phyloP scores from a whole-genome alignment of 2,113 vertebrate genomes.

The Hemiprocne comata region DNA sequence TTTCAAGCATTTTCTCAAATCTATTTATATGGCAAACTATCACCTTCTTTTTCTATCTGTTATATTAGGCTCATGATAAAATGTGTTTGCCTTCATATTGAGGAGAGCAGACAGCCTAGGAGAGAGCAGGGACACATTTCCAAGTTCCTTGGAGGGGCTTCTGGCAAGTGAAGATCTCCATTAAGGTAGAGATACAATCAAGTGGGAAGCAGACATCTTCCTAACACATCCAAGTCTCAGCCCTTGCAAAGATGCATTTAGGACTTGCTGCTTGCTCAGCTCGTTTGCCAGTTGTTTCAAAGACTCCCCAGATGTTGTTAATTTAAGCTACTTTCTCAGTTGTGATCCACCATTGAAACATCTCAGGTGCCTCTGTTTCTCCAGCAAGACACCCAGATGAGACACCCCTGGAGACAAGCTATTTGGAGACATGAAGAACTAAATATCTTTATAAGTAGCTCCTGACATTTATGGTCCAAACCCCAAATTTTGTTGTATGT shows the following conservation, averaged over 20 bases:
- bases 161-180: not conserved
- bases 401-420: accelerated
- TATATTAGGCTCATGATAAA: not conserved
- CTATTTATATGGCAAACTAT: not conserved
- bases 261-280: not conserved
- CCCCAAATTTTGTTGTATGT: not conserved
- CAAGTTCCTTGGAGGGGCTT: not conserved
- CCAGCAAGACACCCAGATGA: not conserved
- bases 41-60: not conserved
- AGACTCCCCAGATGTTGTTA: not conserved
- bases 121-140: not conserved
- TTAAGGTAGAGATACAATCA: not conserved
- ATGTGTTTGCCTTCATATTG: not conserved
- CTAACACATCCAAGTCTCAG: not conserved
- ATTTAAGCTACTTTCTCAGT: not conserved
- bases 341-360: not conserved
- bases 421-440: not conserved
- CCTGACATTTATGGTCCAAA: not conserved
- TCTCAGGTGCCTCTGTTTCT: not conserved
- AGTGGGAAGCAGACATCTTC: not conserved
- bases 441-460: not conserved
- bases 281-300: not conserved
- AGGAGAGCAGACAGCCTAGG: not conserved
- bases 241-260: not conserved
- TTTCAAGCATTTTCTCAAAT: not conserved